Conservation (phyloP, 2,888 invertebrate genomes). For the Pandemis corylana region DNA sequence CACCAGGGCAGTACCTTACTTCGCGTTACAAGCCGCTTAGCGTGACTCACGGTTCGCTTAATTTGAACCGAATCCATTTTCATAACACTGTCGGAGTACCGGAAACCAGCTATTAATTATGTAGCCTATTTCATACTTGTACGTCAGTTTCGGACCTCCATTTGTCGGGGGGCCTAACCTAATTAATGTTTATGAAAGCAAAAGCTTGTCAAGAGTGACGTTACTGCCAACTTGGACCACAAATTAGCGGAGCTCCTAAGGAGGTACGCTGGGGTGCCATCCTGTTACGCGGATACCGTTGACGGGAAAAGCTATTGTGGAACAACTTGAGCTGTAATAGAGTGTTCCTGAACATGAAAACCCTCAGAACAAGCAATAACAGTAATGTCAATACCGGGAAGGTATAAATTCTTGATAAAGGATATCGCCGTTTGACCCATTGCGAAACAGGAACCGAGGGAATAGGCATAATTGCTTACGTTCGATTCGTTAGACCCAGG, state of each 20-base stretch:
- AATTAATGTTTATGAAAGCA: slow-evolving; percentile 35
- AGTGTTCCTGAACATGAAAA: background rate
- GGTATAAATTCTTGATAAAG: slow-evolving; percentile 39
- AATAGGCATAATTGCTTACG: slow-evolving; percentile 40
- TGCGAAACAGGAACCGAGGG: slow-evolving; percentile 38
- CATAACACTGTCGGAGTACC: slow-evolving; percentile 37
- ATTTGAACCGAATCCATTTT: slow-evolving; percentile 42
- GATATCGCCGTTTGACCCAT: slow-evolving; percentile 34
- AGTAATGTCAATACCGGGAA: slow-evolving; percentile 16
- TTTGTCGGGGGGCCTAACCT: slow-evolving; percentile 1
- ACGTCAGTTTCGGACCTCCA: background rate
- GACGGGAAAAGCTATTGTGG: background rate
- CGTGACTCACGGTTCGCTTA: slow-evolving; percentile 42
- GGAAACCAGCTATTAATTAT: slow-evolving; percentile 35
- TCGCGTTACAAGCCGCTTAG: slow-evolving; percentile 15
- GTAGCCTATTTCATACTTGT: slow-evolving; percentile 15
- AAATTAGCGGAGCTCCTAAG: slow-evolving; percentile 18
- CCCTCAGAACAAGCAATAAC: slow-evolving; percentile 33
- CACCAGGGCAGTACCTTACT: slow-evolving; percentile 4
- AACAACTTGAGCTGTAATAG: background rate
- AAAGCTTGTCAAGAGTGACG: slow-evolving; percentile 38
- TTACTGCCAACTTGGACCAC: slow-evolving; percentile 23
- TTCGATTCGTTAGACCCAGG: slow-evolving; percentile 24
- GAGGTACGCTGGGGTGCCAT: slow-evolving; percentile 6
- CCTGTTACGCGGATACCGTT: background rate